Conservation (phyloP, 2,113 vertebrate genomes). For the Psilopsiagon aymara region DNA sequence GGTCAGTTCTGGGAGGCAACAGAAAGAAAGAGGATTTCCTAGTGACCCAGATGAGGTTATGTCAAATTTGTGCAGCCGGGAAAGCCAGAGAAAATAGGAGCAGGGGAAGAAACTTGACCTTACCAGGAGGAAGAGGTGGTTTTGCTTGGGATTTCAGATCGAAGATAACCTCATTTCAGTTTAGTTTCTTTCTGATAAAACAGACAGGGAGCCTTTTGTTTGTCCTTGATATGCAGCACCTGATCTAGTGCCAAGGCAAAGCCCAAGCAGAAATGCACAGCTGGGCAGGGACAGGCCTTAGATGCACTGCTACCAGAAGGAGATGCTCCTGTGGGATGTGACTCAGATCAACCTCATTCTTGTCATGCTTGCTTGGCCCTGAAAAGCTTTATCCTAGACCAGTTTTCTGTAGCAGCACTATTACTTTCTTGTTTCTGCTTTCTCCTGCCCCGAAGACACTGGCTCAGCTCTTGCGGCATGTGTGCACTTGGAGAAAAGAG, state of each 20-base stretch:
- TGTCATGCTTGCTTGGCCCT: background rate
- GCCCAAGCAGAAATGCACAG: background rate
- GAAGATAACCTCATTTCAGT: background rate
- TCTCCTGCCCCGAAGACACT: slow-evolving; percentile 16
- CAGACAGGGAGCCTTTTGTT: background rate
- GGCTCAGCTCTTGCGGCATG: slow-evolving; percentile 37
- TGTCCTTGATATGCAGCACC: rapidly evolving
- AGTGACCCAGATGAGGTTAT: background rate
- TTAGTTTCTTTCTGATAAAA: background rate
- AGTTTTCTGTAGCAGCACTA: background rate
- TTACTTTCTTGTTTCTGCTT: background rate
- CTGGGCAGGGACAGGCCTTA: background rate
- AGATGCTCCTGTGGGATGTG: background rate
- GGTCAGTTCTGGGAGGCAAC: background rate
- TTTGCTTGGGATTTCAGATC: background rate
- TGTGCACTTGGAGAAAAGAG: background rate
- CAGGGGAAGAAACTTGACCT: background rate
- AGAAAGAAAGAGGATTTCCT: background rate
- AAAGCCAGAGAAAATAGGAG: background rate
- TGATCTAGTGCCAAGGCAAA: background rate
- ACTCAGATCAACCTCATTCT: background rate
- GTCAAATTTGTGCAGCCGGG: background rate
- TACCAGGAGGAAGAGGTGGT: background rate
- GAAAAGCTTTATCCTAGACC: background rate
- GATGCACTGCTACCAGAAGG: background rate